phyloP scores from a whole-genome alignment of 2,113 vertebrate species.

The Solea senegalensis region DNA sequence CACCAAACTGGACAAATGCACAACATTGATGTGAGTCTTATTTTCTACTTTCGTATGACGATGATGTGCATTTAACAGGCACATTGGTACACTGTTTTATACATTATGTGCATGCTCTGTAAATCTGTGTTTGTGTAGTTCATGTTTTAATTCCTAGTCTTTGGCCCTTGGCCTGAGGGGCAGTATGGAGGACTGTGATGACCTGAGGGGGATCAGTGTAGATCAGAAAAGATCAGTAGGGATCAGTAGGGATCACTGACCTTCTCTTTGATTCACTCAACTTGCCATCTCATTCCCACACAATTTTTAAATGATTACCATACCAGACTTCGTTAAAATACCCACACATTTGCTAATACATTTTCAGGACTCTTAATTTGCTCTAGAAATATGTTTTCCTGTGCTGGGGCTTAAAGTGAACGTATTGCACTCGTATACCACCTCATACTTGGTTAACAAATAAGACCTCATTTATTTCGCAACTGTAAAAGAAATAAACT shows the following conservation, averaged over 20 bases:
- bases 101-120: not conserved
- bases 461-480: slow-evolving; percentile 33
- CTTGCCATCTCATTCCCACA: slow-evolving; percentile 36
- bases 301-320: slow-evolving; percentile 37
- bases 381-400: not conserved
- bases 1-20: not conserved
- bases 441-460: slow-evolving; percentile 14
- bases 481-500: slow-evolving; percentile 35
- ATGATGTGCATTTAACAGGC: not conserved
- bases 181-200: slow-evolving; percentile 26
- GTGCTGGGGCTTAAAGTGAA: slow-evolving; percentile 11
- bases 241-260: slow-evolving; percentile 55
- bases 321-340: slow-evolving; percentile 15
- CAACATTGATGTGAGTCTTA: not conserved
- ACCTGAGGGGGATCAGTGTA: slow-evolving; percentile 48
- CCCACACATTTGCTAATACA: slow-evolving; percentile 10
- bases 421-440: not conserved
- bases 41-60: not conserved
- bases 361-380: not conserved
- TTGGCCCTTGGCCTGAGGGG: slow-evolving; percentile 44
- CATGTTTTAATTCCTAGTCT: slow-evolving; percentile 45
- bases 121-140: slow-evolving; percentile 14
- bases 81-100: not conserved
- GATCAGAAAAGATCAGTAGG: slow-evolving; percentile 55
- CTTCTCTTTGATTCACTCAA: slow-evolving; percentile 59